phyloP scores from a whole-genome alignment of 1,140 invertebrate species.

The Mactra quadrangularis region DNA sequence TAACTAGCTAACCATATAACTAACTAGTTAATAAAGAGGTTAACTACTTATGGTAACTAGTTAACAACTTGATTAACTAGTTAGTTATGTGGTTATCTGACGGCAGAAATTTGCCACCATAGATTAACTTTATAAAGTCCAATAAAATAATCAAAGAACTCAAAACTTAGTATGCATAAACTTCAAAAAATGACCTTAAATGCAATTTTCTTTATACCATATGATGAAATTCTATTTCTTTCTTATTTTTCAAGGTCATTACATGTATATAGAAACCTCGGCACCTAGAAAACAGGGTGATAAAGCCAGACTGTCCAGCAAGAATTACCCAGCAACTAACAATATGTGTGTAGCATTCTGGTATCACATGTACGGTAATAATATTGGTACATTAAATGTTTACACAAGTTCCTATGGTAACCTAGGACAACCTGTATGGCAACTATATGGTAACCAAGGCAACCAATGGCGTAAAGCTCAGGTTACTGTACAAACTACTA shows the following conservation, averaged over 20 bases:
- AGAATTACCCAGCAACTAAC: conserved; percentile 63
- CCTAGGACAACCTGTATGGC: conserved; percentile 71
- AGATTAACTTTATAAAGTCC: too few relatives aligned
- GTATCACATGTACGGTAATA: conserved; percentile 90
- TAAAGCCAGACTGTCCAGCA: conserved; percentile 78
- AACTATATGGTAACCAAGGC: conserved; percentile 76
- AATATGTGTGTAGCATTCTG: conserved; percentile 86
- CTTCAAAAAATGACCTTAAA: too few relatives aligned
- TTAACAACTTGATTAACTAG: too few relatives aligned
- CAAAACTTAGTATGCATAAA: too few relatives aligned
- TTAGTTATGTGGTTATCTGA: too few relatives aligned
- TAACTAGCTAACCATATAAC: too few relatives aligned
- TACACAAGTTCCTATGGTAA: conserved; percentile 70
- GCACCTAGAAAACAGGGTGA: conserved; percentile 72
- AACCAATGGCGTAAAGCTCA: conserved; percentile 77
- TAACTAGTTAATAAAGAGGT: too few relatives aligned
- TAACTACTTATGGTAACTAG: too few relatives aligned
- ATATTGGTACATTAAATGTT: conserved; percentile 72
- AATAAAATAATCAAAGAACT: neutral
- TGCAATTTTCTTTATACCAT: too few relatives aligned
- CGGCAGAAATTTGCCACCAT: too few relatives aligned
- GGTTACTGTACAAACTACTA: conserved; percentile 67
- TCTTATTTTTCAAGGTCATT: conserved; percentile 71
- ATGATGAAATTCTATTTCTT: too few relatives aligned
- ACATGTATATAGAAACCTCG: conserved; percentile 79